Base-by-base conservation (phyloP, 2,797 vertebrate genomes). In the Oreortyx pictus region DNA sequence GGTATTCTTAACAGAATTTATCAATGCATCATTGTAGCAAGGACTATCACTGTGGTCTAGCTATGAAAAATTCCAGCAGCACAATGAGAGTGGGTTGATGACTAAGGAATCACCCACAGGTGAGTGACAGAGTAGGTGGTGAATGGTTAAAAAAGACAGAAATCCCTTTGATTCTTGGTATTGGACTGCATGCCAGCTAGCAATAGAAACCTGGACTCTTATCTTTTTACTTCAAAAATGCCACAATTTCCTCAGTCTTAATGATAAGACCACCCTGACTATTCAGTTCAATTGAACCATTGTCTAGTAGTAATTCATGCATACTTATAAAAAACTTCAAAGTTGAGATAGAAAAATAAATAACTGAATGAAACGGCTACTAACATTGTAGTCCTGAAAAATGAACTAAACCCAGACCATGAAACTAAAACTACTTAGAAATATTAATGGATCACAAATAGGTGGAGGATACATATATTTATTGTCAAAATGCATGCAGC, bases 21-120 rank as follows among this genome's bases (percentile, higher is more conserved):
- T 13, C 2, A 4, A 37, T 18, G 25, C 11, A 41, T 27, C 46
- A 4, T 15, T 66, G 16, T 8, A 66, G 62, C 47, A 76, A 76
- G 56, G 19, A 14, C 35, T 56, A 6, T 18, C 15, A 22, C 7
- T 25, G 23, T 0, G 15, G 49, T 12, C 37, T 24, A 35, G 19
- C 59, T 61, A 6, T 17, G 66, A 67, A 80, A 68, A 85, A 74
- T 52, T 78, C 27, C 31, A 67, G 33, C 35, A 43, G 25, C 11
- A 24, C 41, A 71, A 9, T 0, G 1, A n/a, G 3, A 67, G 37
- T 0, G 2, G 41, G 44, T 12, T 67, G 65, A 50, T 17, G 10
- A 24, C 19, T 33, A 23, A 64, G 35, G 39, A 74, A 78, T 23
- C 0, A 1, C 15, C n/a, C 14, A 39, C 3, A 0, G 2, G 14